Conservation (phyloP, 2,888 invertebrate genomes). For the Amphiduros pacificus region DNA sequence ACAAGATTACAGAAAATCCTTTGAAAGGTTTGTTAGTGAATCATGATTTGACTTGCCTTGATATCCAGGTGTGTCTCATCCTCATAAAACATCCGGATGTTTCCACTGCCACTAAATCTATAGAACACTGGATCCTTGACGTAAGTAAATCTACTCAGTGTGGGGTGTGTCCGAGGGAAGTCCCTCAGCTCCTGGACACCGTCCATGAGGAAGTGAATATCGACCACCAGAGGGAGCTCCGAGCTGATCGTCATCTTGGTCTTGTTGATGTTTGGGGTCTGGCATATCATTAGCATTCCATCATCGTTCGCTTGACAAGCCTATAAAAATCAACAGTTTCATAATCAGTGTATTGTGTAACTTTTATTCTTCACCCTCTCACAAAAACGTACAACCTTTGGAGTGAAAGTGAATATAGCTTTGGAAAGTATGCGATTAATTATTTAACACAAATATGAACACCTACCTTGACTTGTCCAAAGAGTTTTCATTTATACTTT, state of each 20-base stretch:
- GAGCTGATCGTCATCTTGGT: slow-evolving; percentile 21
- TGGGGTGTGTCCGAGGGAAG: slow-evolving; percentile 28
- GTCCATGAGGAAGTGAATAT: slow-evolving; percentile 53
- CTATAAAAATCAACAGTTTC: slow-evolving; percentile 29
- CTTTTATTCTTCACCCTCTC: no score
- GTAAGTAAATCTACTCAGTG: slow-evolving; percentile 43
- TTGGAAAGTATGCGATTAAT: no score
- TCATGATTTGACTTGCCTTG: slow-evolving; percentile 37
- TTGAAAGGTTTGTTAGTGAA: no score
- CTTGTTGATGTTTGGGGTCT: slow-evolving; percentile 37
- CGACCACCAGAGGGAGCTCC: slow-evolving; percentile 30
- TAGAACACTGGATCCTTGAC: slow-evolving; percentile 46
- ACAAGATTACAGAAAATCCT: no score
- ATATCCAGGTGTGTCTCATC: slow-evolving; percentile 39
- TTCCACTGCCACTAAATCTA: slow-evolving; percentile 35
- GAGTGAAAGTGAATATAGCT: no score
- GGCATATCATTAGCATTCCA: slow-evolving; percentile 44
- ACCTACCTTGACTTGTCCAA: no score
- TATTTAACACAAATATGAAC: no score
- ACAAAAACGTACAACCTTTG: no score
- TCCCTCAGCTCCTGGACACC: slow-evolving; percentile 40
- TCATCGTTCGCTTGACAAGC: slow-evolving; percentile 26
- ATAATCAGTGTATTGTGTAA: no score
- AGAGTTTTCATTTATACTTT: no score
- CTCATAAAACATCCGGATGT: slow-evolving; percentile 34